Evolutionary conservation across 92 coral and sea anemone species (phyloP).

Genomic region (Isaurus tuberculatus): DNA sequence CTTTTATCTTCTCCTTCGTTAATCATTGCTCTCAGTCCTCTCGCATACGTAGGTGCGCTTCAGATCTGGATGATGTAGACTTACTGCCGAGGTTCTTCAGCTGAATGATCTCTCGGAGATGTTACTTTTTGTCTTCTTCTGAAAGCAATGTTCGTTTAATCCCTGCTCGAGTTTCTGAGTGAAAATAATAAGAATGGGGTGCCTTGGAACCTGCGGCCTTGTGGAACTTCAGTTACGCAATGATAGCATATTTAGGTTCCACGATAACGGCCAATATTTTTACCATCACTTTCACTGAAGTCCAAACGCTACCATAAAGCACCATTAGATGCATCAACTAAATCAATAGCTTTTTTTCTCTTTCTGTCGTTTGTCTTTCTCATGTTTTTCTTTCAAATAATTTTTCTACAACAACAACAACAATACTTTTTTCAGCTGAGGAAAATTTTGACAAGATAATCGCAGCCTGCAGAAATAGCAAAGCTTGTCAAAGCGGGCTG

Average conservation of each 20-base stretch:
- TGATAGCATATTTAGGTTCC: not conserved
- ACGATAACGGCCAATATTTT: not conserved
- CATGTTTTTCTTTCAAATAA: conserved; percentile 18
- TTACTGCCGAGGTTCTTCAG: conserved; percentile 5
- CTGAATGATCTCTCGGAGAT: conserved; percentile 1
- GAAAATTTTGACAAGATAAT: no score
- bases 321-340: conserved; percentile 6
- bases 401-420: no score
- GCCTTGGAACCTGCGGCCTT: conserved; percentile 10
- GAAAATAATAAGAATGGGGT: conserved; percentile 1
- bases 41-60: not conserved
- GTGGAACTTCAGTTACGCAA: conserved; percentile 13
- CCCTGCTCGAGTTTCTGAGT: conserved; percentile 25
- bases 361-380: conserved; percentile 6
- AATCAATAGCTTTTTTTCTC: not conserved
- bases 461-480: no score
- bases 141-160: not conserved
- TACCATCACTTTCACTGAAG: not conserved
- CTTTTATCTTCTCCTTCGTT: not conserved
- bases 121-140: not conserved
- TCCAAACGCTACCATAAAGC: not conserved
- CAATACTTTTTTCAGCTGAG: no score
- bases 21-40: not conserved
- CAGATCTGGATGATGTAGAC: conserved; percentile 26
- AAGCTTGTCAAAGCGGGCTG: no score